phyloP scores from a whole-genome alignment of 2,113 vertebrate genomes.

The Syrrhaptes paradoxus region DNA sequence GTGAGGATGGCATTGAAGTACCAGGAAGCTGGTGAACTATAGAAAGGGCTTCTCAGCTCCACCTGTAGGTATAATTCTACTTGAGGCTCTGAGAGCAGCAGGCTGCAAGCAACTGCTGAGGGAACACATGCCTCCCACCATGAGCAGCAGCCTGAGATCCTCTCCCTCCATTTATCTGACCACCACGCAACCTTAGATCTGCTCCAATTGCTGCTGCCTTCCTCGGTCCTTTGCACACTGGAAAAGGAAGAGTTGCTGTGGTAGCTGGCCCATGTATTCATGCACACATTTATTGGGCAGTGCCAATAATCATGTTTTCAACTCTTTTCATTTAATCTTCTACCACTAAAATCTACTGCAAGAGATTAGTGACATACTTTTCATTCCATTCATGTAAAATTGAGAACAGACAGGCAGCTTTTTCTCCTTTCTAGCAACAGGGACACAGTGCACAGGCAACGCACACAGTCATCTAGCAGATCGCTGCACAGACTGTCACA shows the following conservation, averaged over 20 bases:
- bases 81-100: neutral
- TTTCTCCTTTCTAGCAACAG: neutral
- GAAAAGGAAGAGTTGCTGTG: neutral
- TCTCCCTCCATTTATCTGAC: neutral
- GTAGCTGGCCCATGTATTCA: neutral
- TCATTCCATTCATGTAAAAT: neutral
- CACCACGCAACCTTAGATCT: fast-evolving
- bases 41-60: neutral
- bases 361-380: neutral
- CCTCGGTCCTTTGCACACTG: fast-evolving
- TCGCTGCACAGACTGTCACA: fast-evolving
- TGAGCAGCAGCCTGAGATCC: neutral
- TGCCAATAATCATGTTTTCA: neutral
- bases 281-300: fast-evolving
- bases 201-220: fast-evolving
- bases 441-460: neutral
- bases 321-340: neutral
- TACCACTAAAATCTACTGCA: neutral
- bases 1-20: neutral
- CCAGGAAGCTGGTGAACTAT: neutral
- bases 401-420: neutral
- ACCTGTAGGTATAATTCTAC: neutral
- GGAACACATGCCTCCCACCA: neutral
- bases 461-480: neutral
- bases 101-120: neutral